These are phyloP conservation scores for Eupleurogrammus muticus DNA, from an alignment of 2,797 vertebrate species.

Conservation along the genomic window DNA sequence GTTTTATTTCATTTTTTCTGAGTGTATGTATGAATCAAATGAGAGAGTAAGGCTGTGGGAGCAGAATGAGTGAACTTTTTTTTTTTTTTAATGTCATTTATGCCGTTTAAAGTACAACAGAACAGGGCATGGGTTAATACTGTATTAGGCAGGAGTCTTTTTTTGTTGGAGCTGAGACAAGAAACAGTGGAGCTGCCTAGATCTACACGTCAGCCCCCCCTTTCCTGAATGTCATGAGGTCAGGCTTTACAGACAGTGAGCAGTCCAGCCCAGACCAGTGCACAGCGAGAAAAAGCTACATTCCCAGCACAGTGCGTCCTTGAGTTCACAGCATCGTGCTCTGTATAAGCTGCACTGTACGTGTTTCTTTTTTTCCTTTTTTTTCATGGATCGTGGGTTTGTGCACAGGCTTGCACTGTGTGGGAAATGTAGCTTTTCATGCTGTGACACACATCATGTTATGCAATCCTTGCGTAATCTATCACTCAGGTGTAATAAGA, in stretches of 20 bases:
- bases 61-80: slow-evolving; percentile 39
- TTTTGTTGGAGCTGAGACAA: slow-evolving; percentile 44
- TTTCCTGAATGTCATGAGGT: slow-evolving; percentile 49
- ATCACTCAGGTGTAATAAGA: slow-evolving; percentile 40
- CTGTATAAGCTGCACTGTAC: slow-evolving; percentile 34
- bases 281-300: slow-evolving; percentile 64
- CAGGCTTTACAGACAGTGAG: slow-evolving; percentile 60
- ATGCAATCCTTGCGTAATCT: slow-evolving; percentile 50
- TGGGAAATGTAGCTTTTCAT: slow-evolving; percentile 65
- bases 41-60: slow-evolving; percentile 71
- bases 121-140: slow-evolving; percentile 52
- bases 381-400: slow-evolving; percentile 28
- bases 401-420: slow-evolving; percentile 48
- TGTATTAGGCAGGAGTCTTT: slow-evolving; percentile 46
- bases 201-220: slow-evolving; percentile 48
- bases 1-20: slow-evolving; percentile 3
- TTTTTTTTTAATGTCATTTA: slow-evolving; percentile 51
- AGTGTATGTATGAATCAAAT: slow-evolving; percentile 37
- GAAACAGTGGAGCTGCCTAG: slow-evolving; percentile 58
- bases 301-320: slow-evolving; percentile 46
- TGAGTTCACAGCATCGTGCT: slow-evolving; percentile 15
- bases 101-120: slow-evolving; percentile 69
- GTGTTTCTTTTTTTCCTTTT: neutral
- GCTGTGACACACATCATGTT: slow-evolving; percentile 55
- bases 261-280: slow-evolving; percentile 48